Percentiles rank a stretch among this genome's conserved stretches.
Evolutionary conservation across 2,888 invertebrate species (phyloP).

Genomic region (Leucania comma): DNA sequence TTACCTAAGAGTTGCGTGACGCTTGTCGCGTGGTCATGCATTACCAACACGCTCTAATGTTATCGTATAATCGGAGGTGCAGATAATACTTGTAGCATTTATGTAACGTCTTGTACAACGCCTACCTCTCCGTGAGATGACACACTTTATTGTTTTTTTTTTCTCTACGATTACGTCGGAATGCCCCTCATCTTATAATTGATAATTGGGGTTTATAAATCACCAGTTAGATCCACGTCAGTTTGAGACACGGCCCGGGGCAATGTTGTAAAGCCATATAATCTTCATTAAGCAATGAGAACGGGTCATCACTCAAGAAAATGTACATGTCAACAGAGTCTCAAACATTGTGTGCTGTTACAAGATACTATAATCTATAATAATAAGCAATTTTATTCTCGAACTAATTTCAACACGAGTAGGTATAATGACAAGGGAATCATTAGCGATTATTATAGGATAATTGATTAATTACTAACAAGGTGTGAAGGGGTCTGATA

Average conservation of each 20-base stretch:
- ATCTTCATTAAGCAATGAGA: slow-evolving; percentile 57
- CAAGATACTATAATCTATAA: slow-evolving; percentile 40
- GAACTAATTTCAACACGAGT: slow-evolving; percentile 13
- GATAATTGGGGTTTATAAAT: slow-evolving; percentile 62
- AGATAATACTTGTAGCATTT: slow-evolving; percentile 32
- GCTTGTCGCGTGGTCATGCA: slow-evolving; percentile 30
- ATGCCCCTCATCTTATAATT: slow-evolving; percentile 54
- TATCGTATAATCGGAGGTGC: slow-evolving; percentile 46
- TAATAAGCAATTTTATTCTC: slow-evolving; percentile 39
- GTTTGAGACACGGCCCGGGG: slow-evolving; percentile 51
- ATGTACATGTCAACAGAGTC: slow-evolving; percentile 56
- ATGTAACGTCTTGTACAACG: slow-evolving; percentile 53
- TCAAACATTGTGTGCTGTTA: slow-evolving; percentile 45
- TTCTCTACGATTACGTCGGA: slow-evolving; percentile 42
- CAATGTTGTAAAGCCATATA: slow-evolving; percentile 51
- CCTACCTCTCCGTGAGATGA: slow-evolving; percentile 41
- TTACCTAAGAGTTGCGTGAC: slow-evolving; percentile 49
- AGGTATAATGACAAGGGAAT: slow-evolving; percentile 2
- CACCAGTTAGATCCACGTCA: slow-evolving; percentile 46
- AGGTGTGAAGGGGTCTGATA: slow-evolving; percentile 5
- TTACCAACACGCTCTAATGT: slow-evolving; percentile 31
- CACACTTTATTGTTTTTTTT: slow-evolving; percentile 55
- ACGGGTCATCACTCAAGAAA: slow-evolving; percentile 56
- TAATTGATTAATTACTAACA: slow-evolving; percentile 21
- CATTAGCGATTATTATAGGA: slow-evolving; percentile 10